These are phyloP conservation scores for Phoronis australis DNA, from an alignment of 2,888 invertebrate genomes.

Conservation along the genomic window DNA sequence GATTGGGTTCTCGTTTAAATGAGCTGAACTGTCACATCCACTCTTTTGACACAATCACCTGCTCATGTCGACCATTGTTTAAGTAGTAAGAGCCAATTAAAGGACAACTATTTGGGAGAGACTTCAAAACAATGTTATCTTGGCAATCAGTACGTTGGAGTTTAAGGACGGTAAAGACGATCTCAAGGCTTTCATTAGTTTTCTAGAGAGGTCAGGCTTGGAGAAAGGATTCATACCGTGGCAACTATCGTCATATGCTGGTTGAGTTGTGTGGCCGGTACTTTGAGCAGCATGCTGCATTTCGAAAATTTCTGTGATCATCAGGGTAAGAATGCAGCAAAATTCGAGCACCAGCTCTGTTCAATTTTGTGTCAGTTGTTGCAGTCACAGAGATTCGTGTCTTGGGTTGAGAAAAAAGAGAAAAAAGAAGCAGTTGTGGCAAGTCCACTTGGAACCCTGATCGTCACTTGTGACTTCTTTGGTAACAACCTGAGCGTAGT, in stretches of 20 bases:
- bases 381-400: constrained; percentile 3
- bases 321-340: background rate
- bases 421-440: background rate
- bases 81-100: constrained; percentile 2
- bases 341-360: background rate
- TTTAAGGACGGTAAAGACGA: constrained; percentile 12
- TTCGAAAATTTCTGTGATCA: constrained; percentile 1
- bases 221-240: constrained; percentile 7
- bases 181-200: constrained; percentile 7
- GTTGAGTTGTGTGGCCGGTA: constrained; percentile 6
- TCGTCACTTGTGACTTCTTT: background rate
- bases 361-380: background rate
- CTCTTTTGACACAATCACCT: constrained; percentile 8
- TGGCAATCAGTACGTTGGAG: constrained; percentile 9
- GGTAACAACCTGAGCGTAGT: background rate
- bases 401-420: constrained; percentile 1
- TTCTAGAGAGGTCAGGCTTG: constrained; percentile 5
- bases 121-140: constrained; percentile 10
- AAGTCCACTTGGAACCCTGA: constrained; percentile 1
- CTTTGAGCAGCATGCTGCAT: constrained; percentile 1
- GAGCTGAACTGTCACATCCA: constrained; percentile 15
- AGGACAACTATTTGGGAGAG: constrained; percentile 12
- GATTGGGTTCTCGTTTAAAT: too few relatives aligned
- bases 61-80: constrained; percentile 4
- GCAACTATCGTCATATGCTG: constrained; percentile 11